Conservation (phyloP, 2,113 vertebrate genomes). For the Corvus hawaiiensis region DNA sequence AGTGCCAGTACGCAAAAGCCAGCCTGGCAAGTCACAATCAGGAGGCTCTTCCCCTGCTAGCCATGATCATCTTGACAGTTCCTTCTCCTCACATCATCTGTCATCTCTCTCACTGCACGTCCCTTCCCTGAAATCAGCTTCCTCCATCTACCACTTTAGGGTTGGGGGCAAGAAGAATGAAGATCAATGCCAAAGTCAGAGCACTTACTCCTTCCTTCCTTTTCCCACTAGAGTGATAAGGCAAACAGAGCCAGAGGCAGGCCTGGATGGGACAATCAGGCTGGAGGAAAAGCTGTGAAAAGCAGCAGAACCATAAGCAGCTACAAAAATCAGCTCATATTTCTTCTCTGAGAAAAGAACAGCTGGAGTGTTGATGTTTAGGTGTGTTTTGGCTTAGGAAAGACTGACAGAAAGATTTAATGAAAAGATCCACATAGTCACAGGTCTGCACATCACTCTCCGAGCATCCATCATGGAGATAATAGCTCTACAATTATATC, state of each 20-base stretch:
- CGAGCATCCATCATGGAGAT: background rate
- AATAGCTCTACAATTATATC: background rate
- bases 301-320: background rate
- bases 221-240: background rate
- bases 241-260: background rate
- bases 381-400: background rate
- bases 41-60: background rate
- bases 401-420: background rate
- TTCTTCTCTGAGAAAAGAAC: background rate
- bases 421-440: background rate
- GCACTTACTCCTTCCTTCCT: background rate
- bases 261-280: background rate
- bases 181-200: background rate
- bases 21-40: constrained; percentile 11
- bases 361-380: background rate
- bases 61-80: constrained; percentile 53
- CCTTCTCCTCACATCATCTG: constrained; percentile 33
- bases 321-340: background rate
- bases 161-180: background rate
- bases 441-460: background rate
- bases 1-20: background rate
- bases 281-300: background rate
- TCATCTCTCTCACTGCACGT: background rate
- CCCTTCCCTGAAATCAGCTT: background rate
- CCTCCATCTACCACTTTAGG: background rate